Evolutionary conservation across 2,113 vertebrate species (phyloP).

Genomic region (Sylvia atricapilla): DNA sequence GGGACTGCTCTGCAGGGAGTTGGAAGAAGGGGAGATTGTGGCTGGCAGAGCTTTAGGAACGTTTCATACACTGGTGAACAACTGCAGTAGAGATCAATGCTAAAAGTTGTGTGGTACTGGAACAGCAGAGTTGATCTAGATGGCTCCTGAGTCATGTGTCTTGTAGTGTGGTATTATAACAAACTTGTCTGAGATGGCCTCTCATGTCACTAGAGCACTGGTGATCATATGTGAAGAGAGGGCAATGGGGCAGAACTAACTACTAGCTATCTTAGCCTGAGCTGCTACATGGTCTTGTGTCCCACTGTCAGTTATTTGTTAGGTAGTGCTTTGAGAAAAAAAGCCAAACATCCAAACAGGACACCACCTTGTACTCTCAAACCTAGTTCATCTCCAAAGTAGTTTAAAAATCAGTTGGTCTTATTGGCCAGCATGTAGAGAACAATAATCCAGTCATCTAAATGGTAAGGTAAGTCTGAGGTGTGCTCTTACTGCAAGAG

Average conservation of each 20-base stretch:
- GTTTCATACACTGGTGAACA: background rate
- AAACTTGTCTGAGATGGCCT: background rate
- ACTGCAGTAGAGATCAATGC: background rate
- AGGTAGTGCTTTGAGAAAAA: background rate
- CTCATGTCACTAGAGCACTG: background rate
- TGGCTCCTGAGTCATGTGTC: background rate
- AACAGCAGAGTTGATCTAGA: background rate
- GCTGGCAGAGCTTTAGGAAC: background rate
- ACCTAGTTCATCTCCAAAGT: background rate
- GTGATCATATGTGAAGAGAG: background rate
- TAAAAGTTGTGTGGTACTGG: background rate
- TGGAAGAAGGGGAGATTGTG: background rate
- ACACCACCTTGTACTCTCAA: background rate
- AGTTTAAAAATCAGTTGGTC: background rate
- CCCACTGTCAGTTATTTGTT: background rate
- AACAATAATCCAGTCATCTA: background rate
- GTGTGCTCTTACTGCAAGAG: background rate
- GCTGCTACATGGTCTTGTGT: background rate
- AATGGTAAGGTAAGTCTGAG: background rate
- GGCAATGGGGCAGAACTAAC: background rate
- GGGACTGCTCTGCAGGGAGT: background rate
- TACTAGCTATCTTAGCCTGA: background rate
- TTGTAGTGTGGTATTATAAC: background rate
- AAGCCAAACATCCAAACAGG: background rate
- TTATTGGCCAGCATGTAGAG: background rate